phyloP scores from a whole-genome alignment of 1,140 invertebrate species.

The Spodoptera litura region DNA sequence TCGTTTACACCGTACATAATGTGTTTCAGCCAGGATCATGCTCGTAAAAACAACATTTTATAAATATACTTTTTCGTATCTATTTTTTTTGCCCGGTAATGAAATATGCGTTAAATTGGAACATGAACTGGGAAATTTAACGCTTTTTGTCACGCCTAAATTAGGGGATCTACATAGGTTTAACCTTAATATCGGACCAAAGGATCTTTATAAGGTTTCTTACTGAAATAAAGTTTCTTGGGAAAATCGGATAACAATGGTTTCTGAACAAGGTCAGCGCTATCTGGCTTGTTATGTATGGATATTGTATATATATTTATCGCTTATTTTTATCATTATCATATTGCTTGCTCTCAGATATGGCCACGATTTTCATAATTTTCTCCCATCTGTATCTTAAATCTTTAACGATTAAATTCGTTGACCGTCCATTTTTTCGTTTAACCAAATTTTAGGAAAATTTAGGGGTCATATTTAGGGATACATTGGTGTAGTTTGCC shows the following conservation, averaged over 20 bases:
- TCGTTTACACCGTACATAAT: conserved; percentile 34
- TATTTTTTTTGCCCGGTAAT: conserved; percentile 16
- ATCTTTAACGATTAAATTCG: too few species aligned
- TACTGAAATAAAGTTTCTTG: not conserved
- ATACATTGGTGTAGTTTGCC: too few species aligned
- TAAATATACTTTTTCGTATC: conserved; percentile 32
- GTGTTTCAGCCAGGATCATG: conserved; percentile 6
- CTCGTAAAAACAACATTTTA: conserved; percentile 37
- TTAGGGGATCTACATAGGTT: conserved; percentile 25
- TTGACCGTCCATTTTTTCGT: too few species aligned
- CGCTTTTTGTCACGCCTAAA: conserved; percentile 4
- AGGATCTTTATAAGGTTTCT: not conserved
- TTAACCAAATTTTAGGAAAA: too few species aligned
- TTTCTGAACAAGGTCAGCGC: conserved; percentile 18
- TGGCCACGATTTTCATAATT: not conserved
- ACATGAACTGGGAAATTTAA: conserved; percentile 33
- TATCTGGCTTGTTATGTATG: conserved; percentile 23
- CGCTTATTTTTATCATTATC: not conserved
- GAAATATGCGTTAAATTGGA: conserved; percentile 33
- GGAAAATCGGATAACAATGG: conserved; percentile 21
- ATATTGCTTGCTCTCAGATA: not conserved
- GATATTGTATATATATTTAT: conserved; percentile 8
- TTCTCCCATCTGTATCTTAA: not conserved
- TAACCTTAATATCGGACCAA: not conserved
- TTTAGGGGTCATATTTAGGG: too few species aligned